phyloP scores from a whole-genome alignment of 2,888 invertebrate genomes.

The Nasonia oneida region DNA sequence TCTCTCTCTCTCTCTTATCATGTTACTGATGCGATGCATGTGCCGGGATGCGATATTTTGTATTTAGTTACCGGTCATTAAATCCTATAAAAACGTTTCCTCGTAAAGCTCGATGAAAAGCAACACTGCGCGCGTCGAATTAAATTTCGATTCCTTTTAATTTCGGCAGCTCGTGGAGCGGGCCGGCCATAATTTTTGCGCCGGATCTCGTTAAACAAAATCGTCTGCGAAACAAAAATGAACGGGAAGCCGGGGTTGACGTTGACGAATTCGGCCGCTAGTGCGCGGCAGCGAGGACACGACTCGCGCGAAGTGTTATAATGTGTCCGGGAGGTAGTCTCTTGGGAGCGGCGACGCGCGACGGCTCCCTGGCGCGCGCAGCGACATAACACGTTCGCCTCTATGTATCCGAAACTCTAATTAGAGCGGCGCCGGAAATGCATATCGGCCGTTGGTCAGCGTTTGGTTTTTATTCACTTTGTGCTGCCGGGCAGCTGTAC shows the following conservation, averaged over 20 bases:
- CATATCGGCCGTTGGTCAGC: neutral
- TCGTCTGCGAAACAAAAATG: slow-evolving; percentile 13
- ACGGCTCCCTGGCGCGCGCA: too few relatives aligned
- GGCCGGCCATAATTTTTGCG: slow-evolving; percentile 18
- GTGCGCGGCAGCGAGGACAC: too few relatives aligned
- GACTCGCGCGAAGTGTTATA: slow-evolving; percentile 34
- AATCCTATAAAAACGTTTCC: neutral
- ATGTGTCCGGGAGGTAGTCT: slow-evolving; percentile 34
- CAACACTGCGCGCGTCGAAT: neutral
- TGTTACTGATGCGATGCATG: neutral
- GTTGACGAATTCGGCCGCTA: slow-evolving; percentile 43
- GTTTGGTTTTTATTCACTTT: slow-evolving; percentile 38
- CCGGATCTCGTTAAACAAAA: slow-evolving; percentile 21
- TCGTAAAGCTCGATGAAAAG: neutral
- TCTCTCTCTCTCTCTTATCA: neutral
- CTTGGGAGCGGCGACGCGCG: neutral
- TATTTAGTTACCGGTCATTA: neutral
- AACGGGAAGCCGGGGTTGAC: slow-evolving; percentile 22
- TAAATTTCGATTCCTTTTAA: neutral
- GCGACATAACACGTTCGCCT: slow-evolving; percentile 9
- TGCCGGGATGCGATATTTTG: too few relatives aligned
- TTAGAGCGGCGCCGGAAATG: slow-evolving; percentile 31
- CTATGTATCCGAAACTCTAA: slow-evolving; percentile 41
- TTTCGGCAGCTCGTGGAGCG: neutral
- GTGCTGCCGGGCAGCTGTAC: neutral